Conservation (phyloP, 1,140 invertebrate species). For the Probaryconus sp. region DNA sequence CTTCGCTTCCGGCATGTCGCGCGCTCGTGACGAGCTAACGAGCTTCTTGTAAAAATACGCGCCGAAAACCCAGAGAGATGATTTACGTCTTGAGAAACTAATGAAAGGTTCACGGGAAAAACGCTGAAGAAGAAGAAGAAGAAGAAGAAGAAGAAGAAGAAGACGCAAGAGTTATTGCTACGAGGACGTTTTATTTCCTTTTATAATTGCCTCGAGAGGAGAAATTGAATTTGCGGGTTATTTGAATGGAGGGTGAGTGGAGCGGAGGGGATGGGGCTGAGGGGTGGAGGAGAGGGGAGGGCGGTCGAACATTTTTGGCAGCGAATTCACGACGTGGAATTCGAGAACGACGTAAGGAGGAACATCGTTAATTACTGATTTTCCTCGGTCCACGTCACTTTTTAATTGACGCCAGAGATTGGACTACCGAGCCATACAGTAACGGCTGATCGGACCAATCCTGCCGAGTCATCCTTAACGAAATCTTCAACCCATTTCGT, state of each 20-base stretch:
- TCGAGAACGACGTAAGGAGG: constrained; percentile 6
- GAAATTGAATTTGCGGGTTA: too few species aligned
- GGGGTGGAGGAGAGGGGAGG: too few species aligned
- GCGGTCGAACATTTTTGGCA: too few species aligned
- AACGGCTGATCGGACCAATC: constrained; percentile 64
- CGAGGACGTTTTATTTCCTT: too few species aligned
- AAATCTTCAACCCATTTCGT: too few species aligned
- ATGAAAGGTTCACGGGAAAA: too few species aligned
- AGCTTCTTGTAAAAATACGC: neutral
- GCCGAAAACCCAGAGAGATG: neutral
- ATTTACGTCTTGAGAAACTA: neutral
- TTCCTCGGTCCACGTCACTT: constrained; percentile 78
- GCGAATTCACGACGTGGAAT: constrained; percentile 30
- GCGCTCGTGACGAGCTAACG: constrained; percentile 15
- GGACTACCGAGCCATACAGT: constrained; percentile 67
- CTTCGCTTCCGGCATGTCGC: constrained; percentile 14
- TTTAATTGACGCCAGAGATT: constrained; percentile 79
- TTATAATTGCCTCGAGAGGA: too few species aligned
- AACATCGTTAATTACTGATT: constrained; percentile 77
- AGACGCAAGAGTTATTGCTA: too few species aligned
- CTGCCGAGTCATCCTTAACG: constrained; percentile 71
- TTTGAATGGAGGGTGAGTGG: too few species aligned
- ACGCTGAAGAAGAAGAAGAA: too few species aligned
- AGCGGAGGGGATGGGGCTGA: too few species aligned
- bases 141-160: too few species aligned